phyloP scores from a whole-genome alignment of 2,113 vertebrate genomes.

The Istiophorus platypterus region DNA sequence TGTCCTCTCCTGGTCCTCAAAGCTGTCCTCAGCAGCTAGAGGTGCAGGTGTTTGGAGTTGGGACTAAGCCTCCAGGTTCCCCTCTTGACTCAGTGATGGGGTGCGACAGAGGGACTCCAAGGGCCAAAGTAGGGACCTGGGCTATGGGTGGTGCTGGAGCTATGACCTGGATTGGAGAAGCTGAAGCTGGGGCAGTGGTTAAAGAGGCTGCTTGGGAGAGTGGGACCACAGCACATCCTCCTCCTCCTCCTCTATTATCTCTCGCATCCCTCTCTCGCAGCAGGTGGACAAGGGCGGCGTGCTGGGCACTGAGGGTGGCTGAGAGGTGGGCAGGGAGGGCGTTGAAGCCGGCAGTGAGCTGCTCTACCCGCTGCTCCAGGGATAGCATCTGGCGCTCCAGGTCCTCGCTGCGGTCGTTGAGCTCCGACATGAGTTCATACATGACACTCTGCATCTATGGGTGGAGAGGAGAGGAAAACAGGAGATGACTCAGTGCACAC shows the following conservation, averaged over 20 bases:
- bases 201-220: conserved; percentile 64
- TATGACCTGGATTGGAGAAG: conserved; percentile 57
- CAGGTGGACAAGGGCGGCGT: conserved; percentile 91
- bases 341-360: conserved; percentile 90
- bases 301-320: conserved; percentile 92
- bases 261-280: conserved; percentile 86
- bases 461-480: neutral
- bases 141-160: conserved; percentile 51
- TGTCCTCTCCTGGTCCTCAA: conserved; percentile 36
- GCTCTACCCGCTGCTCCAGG: conserved; percentile 95
- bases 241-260: conserved; percentile 65
- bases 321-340: conserved; percentile 92
- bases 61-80: conserved; percentile 88
- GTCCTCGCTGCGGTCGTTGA: conserved; percentile 97
- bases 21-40: conserved; percentile 90
- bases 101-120: conserved; percentile 83
- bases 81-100: conserved; percentile 84
- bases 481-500: conserved; percentile 44
- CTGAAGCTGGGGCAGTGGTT: conserved; percentile 50
- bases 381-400: conserved; percentile 97
- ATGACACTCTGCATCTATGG: conserved; percentile 97
- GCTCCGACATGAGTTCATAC: conserved; percentile 98
- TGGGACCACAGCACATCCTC: conserved; percentile 60
- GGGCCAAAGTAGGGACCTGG: conserved; percentile 77
- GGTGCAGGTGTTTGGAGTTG: conserved; percentile 91